Conservation (phyloP, 2,113 vertebrate genomes). For the Pseudopodoces humilis region DNA sequence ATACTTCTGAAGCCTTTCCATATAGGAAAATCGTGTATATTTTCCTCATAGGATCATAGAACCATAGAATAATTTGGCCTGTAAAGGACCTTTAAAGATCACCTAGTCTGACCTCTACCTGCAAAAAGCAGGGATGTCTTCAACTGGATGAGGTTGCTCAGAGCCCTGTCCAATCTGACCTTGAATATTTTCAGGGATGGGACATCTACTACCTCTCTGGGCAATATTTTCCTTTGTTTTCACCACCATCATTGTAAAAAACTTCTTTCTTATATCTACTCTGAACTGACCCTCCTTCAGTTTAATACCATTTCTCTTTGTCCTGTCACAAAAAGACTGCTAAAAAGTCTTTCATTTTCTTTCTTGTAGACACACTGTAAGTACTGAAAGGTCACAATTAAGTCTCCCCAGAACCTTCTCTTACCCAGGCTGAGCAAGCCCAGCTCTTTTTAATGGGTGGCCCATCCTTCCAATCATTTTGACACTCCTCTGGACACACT, state of each 20-base stretch:
- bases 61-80: background rate
- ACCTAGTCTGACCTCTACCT: background rate
- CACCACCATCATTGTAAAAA: background rate
- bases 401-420: background rate
- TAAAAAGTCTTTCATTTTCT: background rate
- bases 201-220: rapidly evolving
- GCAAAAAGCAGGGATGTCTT: background rate
- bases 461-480: background rate
- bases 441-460: background rate
- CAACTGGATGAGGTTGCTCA: background rate
- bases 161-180: background rate
- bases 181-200: background rate
- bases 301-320: background rate
- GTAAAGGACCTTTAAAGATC: background rate
- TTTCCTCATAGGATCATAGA: background rate
- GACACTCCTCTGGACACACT: background rate
- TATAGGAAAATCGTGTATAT: background rate
- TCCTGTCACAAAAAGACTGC: background rate
- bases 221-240: background rate
- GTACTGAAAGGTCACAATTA: background rate
- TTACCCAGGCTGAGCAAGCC: background rate
- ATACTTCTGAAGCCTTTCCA: background rate
- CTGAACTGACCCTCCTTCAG: rapidly evolving
- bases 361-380: background rate
- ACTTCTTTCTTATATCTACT: background rate